Conservation (phyloP, 2,797 vertebrate species). For the Morus bassanus region DNA sequence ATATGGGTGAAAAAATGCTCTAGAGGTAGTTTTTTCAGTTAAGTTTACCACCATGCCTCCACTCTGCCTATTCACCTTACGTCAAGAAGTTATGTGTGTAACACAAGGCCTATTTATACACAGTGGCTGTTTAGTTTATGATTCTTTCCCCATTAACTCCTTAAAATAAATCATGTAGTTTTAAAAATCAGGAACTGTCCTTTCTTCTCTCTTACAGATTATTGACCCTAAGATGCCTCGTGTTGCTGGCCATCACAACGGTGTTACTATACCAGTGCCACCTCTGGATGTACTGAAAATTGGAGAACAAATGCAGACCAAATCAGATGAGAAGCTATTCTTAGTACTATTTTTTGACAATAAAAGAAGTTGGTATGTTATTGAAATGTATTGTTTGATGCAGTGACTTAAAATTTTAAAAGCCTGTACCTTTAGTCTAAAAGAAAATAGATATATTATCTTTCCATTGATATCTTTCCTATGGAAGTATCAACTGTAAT, state of each 20-base stretch:
- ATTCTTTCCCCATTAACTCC: not conserved
- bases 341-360: constrained; percentile 98
- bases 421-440: not conserved
- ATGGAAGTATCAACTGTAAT: not conserved
- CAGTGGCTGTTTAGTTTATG: not conserved
- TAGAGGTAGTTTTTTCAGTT: not conserved
- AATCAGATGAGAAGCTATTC: constrained; percentile 92
- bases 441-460: not conserved
- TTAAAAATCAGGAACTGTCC: not conserved
- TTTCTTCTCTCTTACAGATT: constrained; percentile 76
- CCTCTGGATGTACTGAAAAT: constrained; percentile 93
- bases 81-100: not conserved
- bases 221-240: constrained; percentile 98
- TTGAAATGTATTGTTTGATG: not conserved
- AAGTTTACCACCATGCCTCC: not conserved
- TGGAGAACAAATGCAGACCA: constrained; percentile 98
- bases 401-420: not conserved
- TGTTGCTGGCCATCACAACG: constrained; percentile 95
- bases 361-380: constrained; percentile 96
- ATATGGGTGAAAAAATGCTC: not conserved
- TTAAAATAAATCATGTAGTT: not conserved
- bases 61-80: not conserved
- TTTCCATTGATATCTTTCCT: not conserved
- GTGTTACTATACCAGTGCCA: constrained; percentile 94
- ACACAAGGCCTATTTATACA: not conserved